phyloP scores from a whole-genome alignment of 2,797 vertebrate species.

The Agapornis canus region DNA sequence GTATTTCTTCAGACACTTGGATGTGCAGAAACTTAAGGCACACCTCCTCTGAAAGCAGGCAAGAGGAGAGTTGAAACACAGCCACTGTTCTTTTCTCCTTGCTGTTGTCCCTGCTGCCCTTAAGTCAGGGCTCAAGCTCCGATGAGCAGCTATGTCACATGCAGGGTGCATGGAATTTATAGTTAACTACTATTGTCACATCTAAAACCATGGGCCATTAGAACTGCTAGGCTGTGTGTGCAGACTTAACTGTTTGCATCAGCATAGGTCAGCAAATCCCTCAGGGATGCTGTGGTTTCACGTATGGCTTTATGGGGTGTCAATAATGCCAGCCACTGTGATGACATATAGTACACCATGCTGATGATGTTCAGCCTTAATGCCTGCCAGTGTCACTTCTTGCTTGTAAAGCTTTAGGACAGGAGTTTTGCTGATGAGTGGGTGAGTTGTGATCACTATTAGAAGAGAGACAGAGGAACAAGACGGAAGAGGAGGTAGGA shows the following conservation, averaged over 20 bases:
- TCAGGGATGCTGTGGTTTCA: background rate
- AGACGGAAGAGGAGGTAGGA: background rate
- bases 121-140: background rate
- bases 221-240: background rate
- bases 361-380: background rate
- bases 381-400: background rate
- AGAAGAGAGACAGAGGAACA: background rate
- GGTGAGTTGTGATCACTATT: background rate
- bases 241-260: background rate
- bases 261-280: background rate
- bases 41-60: background rate
- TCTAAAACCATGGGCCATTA: background rate
- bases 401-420: background rate
- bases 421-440: rapidly evolving
- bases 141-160: background rate
- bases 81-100: background rate
- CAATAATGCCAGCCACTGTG: background rate
- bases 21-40: background rate
- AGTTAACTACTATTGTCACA: background rate
- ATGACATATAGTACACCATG: background rate
- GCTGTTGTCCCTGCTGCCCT: background rate
- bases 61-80: background rate
- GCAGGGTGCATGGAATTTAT: background rate
- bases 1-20: background rate
- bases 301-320: background rate